phyloP scores from a whole-genome alignment of 2,888 invertebrate genomes.

The Cynaeus angustus region DNA sequence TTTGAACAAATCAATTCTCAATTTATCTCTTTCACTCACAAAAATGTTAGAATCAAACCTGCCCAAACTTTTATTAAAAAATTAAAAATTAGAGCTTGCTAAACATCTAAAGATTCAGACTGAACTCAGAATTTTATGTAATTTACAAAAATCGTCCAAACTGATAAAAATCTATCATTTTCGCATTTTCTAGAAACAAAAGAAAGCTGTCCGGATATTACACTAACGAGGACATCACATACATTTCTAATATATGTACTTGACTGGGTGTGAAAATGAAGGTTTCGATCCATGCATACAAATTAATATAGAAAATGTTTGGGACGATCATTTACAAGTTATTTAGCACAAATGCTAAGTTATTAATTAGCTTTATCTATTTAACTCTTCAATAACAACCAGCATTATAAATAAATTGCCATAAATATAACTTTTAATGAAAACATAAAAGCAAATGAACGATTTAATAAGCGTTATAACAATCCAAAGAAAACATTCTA shows the following conservation, averaged over 20 bases:
- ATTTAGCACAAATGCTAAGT: constrained; percentile 38
- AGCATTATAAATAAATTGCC: constrained; percentile 9
- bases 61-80: too few relatives aligned
- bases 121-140: too few relatives aligned
- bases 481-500: too few relatives aligned
- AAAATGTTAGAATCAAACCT: too few relatives aligned
- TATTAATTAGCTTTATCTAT: constrained; percentile 22
- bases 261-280: constrained; percentile 50
- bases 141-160: too few relatives aligned
- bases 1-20: too few relatives aligned
- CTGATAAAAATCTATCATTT: too few relatives aligned
- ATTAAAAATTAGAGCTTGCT: too few relatives aligned
- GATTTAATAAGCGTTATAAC: background rate
- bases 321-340: constrained; percentile 28
- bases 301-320: constrained; percentile 48
- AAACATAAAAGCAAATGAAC: background rate
- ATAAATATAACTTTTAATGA: too few relatives aligned
- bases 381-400: constrained; percentile 25
- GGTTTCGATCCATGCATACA: constrained; percentile 47
- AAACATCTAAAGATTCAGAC: too few relatives aligned
- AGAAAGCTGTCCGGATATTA: constrained; percentile 48
- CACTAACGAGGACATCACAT: constrained; percentile 41
- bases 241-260: constrained; percentile 34
- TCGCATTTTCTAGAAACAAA: constrained; percentile 38
- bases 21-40: too few relatives aligned